These are phyloP conservation scores for Lacerta agilis DNA, from an alignment of 2,797 vertebrate genomes.

Conservation along the genomic window DNA sequence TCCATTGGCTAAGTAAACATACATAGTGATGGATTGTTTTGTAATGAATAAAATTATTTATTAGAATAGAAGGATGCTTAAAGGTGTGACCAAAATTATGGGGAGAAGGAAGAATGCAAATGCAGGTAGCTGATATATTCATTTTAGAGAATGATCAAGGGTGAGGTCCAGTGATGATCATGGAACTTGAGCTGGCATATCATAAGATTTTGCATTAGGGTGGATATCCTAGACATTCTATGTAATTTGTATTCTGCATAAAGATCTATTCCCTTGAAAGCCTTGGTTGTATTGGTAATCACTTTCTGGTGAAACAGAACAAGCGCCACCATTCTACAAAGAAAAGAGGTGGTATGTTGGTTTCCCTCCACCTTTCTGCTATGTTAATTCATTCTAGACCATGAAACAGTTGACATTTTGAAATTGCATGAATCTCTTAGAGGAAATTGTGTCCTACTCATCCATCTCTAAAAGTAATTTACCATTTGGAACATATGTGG, in stretches of 20 bases:
- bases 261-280: neutral
- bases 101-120: neutral
- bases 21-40: neutral
- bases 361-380: neutral
- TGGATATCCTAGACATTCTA: neutral
- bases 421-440: slow-evolving; percentile 6
- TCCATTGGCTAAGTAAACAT: neutral
- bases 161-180: neutral
- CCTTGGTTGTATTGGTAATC: neutral
- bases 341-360: neutral
- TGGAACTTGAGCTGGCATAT: neutral
- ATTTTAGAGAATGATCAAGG: neutral
- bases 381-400: neutral
- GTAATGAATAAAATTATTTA: neutral
- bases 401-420: neutral
- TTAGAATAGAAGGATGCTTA: neutral
- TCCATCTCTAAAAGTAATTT: slow-evolving; percentile 10
- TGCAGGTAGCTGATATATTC: neutral
- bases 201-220: neutral
- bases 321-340: neutral
- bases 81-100: neutral
- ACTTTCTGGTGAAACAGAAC: neutral
- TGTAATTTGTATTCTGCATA: neutral
- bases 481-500: slow-evolving; percentile 2
- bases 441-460: slow-evolving; percentile 1